A percentile compares a stretch with the other conserved stretches of the same genome.
These are phyloP conservation scores for Cryptosula pallasiana DNA, from an alignment of 2,888 invertebrate genomes.

Conservation along the genomic window DNA sequence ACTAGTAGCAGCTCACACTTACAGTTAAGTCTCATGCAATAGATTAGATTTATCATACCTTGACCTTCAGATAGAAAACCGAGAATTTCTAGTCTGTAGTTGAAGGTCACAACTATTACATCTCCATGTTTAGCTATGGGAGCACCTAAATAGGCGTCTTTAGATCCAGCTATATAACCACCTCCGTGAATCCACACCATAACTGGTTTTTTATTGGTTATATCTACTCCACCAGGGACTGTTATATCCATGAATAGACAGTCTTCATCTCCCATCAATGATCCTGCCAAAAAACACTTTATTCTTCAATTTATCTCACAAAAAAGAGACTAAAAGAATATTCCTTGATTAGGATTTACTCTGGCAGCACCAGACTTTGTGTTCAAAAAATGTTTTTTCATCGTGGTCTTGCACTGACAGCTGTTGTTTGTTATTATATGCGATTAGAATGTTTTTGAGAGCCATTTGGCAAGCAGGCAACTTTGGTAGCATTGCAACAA, in stretches of 20 bases:
- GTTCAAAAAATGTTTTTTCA: too few relatives aligned
- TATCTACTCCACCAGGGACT: background rate
- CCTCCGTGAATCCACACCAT: conserved; percentile 16
- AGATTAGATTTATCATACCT: background rate
- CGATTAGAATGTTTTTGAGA: too few relatives aligned
- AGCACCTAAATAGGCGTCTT: background rate
- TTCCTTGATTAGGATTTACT: too few relatives aligned
- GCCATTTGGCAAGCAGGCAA: too few relatives aligned
- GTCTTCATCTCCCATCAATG: background rate
- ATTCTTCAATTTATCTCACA: too few relatives aligned
- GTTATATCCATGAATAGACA: conserved; percentile 18
- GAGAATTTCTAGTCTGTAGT: background rate
- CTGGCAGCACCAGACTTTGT: too few relatives aligned
- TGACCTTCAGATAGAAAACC: background rate
- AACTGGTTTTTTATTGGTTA: background rate
- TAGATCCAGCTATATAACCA: background rate
- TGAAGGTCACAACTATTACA: background rate
- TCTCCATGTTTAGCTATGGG: background rate
- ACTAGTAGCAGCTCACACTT: too few relatives aligned
- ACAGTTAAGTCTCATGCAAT: too few relatives aligned
- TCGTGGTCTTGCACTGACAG: too few relatives aligned
- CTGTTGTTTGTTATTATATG: too few relatives aligned
- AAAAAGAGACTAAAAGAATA: too few relatives aligned
- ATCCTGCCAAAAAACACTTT: background rate
- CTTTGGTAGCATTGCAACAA: too few relatives aligned